Evolutionary conservation across 2,113 vertebrate genomes (phyloP).

Genomic region (Oncorhynchus nerka): DNA sequence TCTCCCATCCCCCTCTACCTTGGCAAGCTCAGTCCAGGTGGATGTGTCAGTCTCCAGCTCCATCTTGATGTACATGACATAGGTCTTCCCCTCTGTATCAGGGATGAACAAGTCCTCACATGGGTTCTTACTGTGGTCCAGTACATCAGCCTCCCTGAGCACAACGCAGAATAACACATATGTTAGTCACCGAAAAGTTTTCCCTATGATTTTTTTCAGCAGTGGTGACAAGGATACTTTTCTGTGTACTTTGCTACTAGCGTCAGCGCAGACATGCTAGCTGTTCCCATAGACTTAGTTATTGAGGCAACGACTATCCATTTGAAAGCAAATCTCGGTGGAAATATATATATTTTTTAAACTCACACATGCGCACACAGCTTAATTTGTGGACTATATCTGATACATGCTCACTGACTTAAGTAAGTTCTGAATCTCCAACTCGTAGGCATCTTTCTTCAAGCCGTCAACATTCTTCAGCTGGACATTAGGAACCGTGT

Average conservation of each 20-base stretch:
- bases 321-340: too few relatives aligned
- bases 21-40: slow-evolving; percentile 96
- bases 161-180: background rate
- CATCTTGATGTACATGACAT: slow-evolving; percentile 93
- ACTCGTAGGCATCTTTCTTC: slow-evolving; percentile 92
- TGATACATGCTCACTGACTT: slow-evolving; percentile 76
- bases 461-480: slow-evolving; percentile 87
- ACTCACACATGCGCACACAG: background rate
- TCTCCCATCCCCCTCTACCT: slow-evolving; percentile 70
- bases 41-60: slow-evolving; percentile 89
- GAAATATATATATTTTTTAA: too few relatives aligned
- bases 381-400: too few relatives aligned
- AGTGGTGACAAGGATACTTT: too few relatives aligned
- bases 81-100: slow-evolving; percentile 86
- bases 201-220: too few relatives aligned
- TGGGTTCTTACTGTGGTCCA: slow-evolving; percentile 92
- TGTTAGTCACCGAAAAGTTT: too few relatives aligned
- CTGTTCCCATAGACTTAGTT: too few relatives aligned
- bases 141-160: slow-evolving; percentile 83
- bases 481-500: slow-evolving; percentile 93
- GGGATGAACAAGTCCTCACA: slow-evolving; percentile 94
- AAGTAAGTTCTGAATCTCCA: slow-evolving; percentile 86
- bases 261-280: too few relatives aligned
- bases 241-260: too few relatives aligned
- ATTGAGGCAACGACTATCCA: too few relatives aligned